A percentile compares a stretch with the other conserved stretches of the same genome.
Evolutionary conservation across 2,888 invertebrate genomes (phyloP).

Genomic region (Mimachlamys varia): DNA sequence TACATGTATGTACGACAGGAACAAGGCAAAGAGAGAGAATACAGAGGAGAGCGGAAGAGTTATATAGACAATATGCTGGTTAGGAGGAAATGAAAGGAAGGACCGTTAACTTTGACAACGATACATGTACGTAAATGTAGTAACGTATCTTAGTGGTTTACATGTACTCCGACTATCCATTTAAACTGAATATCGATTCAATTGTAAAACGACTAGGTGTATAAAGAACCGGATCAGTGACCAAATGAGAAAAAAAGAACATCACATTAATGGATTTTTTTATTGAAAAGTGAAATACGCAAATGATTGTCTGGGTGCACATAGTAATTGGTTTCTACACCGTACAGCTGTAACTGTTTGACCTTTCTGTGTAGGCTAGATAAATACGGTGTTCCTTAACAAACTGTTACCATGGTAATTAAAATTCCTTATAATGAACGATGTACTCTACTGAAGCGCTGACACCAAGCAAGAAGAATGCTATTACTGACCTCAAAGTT

Average conservation of each 20-base stretch:
- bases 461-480: not conserved
- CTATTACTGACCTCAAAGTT: not conserved
- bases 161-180: not conserved
- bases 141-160: not conserved
- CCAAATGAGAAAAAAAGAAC: not conserved
- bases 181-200: not conserved
- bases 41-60: too few species aligned
- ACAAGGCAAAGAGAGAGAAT: too few species aligned
- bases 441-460: not conserved
- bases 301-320: not conserved
- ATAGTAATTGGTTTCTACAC: not conserved
- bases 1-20: too few species aligned
- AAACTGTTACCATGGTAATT: not conserved
- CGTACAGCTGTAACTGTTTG: not conserved
- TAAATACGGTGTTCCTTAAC: not conserved
- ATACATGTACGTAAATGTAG: too few species aligned
- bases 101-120: not conserved
- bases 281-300: not conserved
- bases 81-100: too few species aligned
- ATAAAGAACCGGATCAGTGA: not conserved
- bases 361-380: not conserved
- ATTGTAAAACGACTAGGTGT: not conserved
- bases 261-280: not conserved
- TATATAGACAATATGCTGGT: too few species aligned
- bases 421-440: not conserved